These are phyloP conservation scores for Diachasma alloeum DNA, from an alignment of 1,140 invertebrate genomes.

Conservation along the genomic window DNA sequence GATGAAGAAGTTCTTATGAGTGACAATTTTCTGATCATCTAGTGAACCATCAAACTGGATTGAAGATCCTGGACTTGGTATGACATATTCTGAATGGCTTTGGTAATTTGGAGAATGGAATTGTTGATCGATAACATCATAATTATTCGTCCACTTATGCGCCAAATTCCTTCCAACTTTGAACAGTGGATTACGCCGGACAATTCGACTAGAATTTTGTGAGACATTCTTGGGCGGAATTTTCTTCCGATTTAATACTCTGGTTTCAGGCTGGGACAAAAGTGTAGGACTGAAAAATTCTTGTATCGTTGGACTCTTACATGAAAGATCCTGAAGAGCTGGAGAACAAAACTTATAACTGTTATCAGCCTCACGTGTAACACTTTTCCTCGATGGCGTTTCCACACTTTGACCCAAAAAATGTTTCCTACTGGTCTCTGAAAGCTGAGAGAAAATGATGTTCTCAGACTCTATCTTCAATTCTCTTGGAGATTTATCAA, in stretches of 20 bases:
- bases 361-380: not conserved
- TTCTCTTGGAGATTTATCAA: not conserved
- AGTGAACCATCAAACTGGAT: not conserved
- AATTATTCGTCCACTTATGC: not conserved
- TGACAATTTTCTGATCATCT: not conserved
- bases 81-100: no score
- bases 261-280: not conserved
- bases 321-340: not conserved
- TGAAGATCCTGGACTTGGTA: not conserved
- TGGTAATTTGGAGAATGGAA: no score
- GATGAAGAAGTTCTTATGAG: not conserved
- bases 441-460: not conserved
- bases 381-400: not conserved
- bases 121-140: not conserved
- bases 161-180: not conserved
- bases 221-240: not conserved
- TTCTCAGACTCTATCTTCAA: not conserved
- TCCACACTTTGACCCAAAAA: not conserved
- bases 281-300: not conserved
- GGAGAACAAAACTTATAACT: no score
- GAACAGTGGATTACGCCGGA: not conserved
- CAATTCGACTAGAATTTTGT: not conserved
- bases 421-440: not conserved
- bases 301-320: not conserved
- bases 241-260: not conserved